phyloP scores from a whole-genome alignment of 2,888 invertebrate genomes.

The Diarsia dahlii region DNA sequence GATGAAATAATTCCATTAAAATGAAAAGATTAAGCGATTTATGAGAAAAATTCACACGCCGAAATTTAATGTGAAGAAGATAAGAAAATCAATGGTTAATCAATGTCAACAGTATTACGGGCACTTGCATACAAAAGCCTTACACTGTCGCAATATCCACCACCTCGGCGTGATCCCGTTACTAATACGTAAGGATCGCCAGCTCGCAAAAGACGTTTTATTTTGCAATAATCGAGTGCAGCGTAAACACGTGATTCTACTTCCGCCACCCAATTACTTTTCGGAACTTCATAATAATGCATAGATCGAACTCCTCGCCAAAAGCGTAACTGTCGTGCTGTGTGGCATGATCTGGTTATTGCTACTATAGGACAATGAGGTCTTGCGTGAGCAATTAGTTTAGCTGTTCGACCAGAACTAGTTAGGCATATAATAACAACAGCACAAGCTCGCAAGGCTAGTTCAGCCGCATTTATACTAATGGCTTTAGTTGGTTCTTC shows the following conservation, averaged over 20 bases:
- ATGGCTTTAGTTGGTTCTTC: conserved; percentile 90
- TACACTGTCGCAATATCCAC: conserved; percentile 85
- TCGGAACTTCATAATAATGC: conserved; percentile 86
- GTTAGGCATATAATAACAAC: conserved; percentile 94
- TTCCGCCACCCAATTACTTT: conserved; percentile 80
- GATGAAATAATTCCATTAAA: no score
- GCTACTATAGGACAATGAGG: conserved; percentile 94
- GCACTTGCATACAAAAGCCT: conserved; percentile 84
- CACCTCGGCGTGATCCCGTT: conserved; percentile 83
- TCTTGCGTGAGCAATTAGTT: conserved; percentile 92
- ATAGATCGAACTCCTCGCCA: conserved; percentile 89
- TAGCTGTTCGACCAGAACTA: conserved; percentile 93
- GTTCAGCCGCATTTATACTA: conserved; percentile 84
- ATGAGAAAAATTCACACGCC: not conserved
- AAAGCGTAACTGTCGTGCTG: conserved; percentile 91
- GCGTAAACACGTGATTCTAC: conserved; percentile 82
- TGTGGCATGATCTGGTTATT: conserved; percentile 92
- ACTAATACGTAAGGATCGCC: conserved; percentile 86
- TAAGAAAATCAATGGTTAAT: conserved; percentile 30
- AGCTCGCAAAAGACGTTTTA: conserved; percentile 82
- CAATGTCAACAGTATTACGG: conserved; percentile 74
- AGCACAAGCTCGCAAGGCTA: conserved; percentile 82
- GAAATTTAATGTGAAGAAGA: not conserved
- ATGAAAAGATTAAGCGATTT: not conserved
- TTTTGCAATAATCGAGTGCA: conserved; percentile 86